Evolutionary conservation across 37 sponge, comb jelly and placozoan genomes (phyloP).

Genomic region (Amphimedon queenslandica): DNA sequence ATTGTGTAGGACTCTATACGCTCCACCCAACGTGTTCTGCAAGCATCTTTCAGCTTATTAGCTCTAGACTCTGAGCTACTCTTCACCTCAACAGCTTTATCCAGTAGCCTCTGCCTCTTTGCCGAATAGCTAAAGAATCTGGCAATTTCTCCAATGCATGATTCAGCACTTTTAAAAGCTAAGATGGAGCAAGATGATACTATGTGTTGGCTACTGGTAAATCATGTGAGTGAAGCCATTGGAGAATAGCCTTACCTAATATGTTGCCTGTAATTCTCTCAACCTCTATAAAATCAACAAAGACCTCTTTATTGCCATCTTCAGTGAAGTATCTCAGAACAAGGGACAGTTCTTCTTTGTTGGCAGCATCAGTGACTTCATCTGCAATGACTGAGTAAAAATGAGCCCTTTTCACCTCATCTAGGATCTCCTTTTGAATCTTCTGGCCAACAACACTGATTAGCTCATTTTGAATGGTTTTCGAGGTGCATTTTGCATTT

Average conservation of each 20-base stretch:
- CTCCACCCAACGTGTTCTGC: constrained; percentile 54
- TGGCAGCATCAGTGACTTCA: constrained; percentile 46
- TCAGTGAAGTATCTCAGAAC: constrained; percentile 24
- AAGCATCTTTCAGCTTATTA: constrained; percentile 44
- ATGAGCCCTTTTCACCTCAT: constrained; percentile 30
- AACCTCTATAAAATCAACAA: constrained; percentile 53
- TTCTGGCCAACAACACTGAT: constrained; percentile 26
- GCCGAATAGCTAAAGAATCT: constrained; percentile 14
- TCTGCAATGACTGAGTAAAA: constrained; percentile 56
- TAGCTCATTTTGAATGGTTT: constrained; percentile 67
- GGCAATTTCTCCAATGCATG: constrained; percentile 1
- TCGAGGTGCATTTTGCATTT: constrained; percentile 57
- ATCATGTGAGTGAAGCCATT: constrained; percentile 43
- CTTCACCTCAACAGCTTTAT: constrained; percentile 22
- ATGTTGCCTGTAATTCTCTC: constrained; percentile 27
- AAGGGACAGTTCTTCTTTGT: constrained; percentile 50
- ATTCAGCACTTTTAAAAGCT: constrained; percentile 4
- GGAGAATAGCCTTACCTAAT: constrained; percentile 16
- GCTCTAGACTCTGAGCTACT: constrained; percentile 2
- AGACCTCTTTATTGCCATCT: constrained; percentile 13
- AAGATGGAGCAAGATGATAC: constrained; percentile 46
- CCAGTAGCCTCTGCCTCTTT: constrained; percentile 25
- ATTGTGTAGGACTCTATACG: constrained; percentile 39
- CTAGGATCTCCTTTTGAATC: constrained; percentile 12
- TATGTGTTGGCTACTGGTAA: constrained; percentile 45